phyloP scores from a whole-genome alignment of 2,113 vertebrate genomes.

The Edolisoma coerulescens region DNA sequence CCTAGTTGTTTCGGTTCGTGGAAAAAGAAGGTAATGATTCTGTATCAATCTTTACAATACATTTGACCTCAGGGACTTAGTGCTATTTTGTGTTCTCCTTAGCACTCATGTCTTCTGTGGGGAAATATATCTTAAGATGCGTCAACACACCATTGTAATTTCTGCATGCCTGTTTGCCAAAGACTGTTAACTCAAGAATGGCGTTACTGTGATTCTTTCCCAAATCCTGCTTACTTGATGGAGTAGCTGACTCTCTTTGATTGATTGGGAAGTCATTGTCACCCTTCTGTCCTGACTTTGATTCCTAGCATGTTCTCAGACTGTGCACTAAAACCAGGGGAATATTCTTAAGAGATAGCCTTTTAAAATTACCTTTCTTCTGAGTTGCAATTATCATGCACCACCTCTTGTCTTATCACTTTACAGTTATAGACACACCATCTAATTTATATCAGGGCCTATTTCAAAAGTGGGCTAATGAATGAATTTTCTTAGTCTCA shows the following conservation, averaged over 20 bases:
- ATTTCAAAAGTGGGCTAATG: neutral
- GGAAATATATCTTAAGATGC: neutral
- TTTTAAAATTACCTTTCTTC: neutral
- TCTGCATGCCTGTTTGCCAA: neutral
- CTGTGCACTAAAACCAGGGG: neutral
- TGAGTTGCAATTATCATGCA: neutral
- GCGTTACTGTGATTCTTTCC: neutral
- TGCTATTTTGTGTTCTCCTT: neutral
- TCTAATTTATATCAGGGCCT: neutral
- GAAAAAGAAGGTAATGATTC: neutral
- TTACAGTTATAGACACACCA: neutral
- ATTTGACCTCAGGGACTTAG: neutral
- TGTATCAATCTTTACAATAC: neutral
- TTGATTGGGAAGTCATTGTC: neutral
- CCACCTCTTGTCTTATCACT: neutral
- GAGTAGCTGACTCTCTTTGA: neutral
- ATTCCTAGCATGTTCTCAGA: neutral
- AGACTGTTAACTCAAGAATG: neutral
- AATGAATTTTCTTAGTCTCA: neutral
- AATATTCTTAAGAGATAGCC: neutral
- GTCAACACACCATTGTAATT: neutral
- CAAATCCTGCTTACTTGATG: neutral
- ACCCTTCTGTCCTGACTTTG: neutral
- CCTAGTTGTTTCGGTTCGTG: neutral
- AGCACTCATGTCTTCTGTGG: neutral